Evolutionary conservation across 2,888 invertebrate genomes (phyloP).

Genomic region (Protonemura montana): DNA sequence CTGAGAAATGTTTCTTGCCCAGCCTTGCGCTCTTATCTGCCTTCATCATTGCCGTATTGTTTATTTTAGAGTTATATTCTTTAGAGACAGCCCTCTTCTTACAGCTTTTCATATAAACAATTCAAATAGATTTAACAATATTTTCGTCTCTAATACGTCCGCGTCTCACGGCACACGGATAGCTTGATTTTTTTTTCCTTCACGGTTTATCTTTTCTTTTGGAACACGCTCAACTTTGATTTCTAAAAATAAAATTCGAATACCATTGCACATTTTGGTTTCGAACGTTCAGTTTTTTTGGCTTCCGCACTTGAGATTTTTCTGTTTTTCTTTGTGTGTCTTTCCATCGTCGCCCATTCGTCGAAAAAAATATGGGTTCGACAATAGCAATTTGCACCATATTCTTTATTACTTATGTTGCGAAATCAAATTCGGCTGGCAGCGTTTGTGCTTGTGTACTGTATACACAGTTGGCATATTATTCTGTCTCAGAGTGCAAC

Average conservation of each 20-base stretch:
- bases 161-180: not conserved
- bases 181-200: no score
- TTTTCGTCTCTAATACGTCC: not conserved
- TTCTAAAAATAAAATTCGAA: conserved; percentile 32
- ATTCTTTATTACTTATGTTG: not conserved
- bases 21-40: not conserved
- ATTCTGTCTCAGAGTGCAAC: not conserved
- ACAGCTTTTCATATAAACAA: not conserved
- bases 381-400: not conserved
- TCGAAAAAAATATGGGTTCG: not conserved
- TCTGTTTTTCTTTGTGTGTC: not conserved
- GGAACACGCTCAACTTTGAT: conserved; percentile 32
- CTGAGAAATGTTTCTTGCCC: not conserved
- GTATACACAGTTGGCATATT: conserved; percentile 21
- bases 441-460: not conserved
- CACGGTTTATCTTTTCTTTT: conserved; percentile 1
- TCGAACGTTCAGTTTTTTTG: not conserved
- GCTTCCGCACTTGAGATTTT: not conserved
- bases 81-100: not conserved
- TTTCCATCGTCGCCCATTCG: not conserved
- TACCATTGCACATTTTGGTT: not conserved
- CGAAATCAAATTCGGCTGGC: not conserved
- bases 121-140: not conserved
- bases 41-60: not conserved
- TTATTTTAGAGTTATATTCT: not conserved